Conservation (phyloP, 2,888 invertebrate genomes). For the Drosophila subsilvestris region DNA sequence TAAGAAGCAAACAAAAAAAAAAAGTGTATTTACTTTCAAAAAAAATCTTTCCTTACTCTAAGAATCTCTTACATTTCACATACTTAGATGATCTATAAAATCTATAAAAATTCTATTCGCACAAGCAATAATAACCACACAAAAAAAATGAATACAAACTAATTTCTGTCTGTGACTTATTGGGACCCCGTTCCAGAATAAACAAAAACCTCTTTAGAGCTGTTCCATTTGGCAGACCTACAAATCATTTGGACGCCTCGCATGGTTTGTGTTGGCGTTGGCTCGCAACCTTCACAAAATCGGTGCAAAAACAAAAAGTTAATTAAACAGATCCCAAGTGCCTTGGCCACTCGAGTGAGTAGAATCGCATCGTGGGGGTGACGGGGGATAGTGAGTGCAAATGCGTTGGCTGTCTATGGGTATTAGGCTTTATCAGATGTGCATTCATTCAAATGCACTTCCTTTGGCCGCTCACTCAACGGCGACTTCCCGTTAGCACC, state of each 20-base stretch:
- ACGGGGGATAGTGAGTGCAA: background rate
- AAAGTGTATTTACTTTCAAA: constrained; percentile 3
- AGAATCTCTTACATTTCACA: no score
- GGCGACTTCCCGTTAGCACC: constrained; percentile 72
- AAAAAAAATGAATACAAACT: background rate
- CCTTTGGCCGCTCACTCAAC: constrained; percentile 72
- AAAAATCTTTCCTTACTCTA: background rate
- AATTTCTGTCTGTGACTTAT: background rate
- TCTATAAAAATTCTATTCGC: background rate
- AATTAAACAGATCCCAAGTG: constrained; percentile 45
- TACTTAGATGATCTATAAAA: no score
- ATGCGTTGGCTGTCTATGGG: constrained; percentile 52
- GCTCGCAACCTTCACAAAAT: constrained; percentile 54
- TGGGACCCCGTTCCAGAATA: background rate
- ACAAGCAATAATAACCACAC: background rate
- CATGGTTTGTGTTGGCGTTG: constrained; percentile 36
- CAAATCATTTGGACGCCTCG: constrained; percentile 13
- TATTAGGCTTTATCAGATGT: constrained; percentile 76
- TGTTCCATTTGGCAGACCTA: background rate
- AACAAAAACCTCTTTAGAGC: background rate
- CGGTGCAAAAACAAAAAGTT: constrained; percentile 42
- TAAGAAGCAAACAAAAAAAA: background rate
- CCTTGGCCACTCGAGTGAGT: constrained; percentile 41
- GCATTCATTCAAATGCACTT: constrained; percentile 79
- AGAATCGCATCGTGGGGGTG: constrained; percentile 5